A percentile compares a stretch with the other conserved stretches of the same genome.
phyloP scores from a whole-genome alignment of 1,140 invertebrate genomes.

The Latrodectus geometricus region DNA sequence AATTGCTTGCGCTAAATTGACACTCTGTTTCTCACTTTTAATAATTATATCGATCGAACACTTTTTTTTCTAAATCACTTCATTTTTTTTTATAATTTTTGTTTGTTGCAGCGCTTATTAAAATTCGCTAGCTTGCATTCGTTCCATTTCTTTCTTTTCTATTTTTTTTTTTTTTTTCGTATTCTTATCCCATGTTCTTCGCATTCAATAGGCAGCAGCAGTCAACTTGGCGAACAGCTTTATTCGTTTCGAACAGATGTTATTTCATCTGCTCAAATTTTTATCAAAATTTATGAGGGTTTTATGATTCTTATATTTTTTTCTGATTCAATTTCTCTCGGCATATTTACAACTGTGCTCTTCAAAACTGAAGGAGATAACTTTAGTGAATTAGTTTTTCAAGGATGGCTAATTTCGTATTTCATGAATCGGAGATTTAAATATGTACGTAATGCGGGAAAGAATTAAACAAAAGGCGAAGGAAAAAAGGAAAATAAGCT shows the following conservation, averaged over 20 bases:
- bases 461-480: too few species aligned
- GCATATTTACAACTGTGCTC: too few species aligned
- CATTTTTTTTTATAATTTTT: constrained; percentile 1
- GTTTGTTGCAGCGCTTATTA: constrained; percentile 35
- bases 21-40: constrained; percentile 34
- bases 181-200: neutral
- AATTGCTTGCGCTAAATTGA: constrained; percentile 34
- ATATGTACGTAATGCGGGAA: too few species aligned
- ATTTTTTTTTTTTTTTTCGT: neutral
- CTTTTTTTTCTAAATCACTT: constrained; percentile 16
- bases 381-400: too few species aligned
- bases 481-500: too few species aligned
- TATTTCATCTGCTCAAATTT: neutral
- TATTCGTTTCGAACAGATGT: constrained; percentile 41
- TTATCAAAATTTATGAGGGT: neutral
- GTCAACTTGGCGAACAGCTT: constrained; percentile 31
- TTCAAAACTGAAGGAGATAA: too few species aligned
- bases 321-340: neutral
- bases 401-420: too few species aligned
- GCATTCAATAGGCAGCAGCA: constrained; percentile 31
- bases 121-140: constrained; percentile 10
- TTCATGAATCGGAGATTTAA: too few species aligned
- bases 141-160: neutral
- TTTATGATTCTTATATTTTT: neutral
- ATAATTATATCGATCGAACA: constrained; percentile 8